phyloP scores from a whole-genome alignment of 2,888 invertebrate species.

The Venusia cambrica region DNA sequence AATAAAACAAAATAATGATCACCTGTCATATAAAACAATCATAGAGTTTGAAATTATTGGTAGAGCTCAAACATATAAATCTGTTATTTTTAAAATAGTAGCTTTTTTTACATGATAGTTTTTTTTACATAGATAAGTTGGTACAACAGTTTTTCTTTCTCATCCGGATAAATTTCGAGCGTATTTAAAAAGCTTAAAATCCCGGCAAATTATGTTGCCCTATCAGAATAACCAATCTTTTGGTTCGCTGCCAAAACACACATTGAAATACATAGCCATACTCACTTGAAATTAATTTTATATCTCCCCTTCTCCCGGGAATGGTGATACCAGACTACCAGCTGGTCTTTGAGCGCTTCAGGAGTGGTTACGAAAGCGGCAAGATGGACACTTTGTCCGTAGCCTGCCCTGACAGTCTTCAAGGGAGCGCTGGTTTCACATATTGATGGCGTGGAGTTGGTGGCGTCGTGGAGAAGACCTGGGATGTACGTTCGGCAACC shows the following conservation, averaged over 20 bases:
- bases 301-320: conserved; percentile 78
- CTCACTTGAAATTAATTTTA: conserved; percentile 79
- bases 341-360: conserved; percentile 69
- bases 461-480: conserved; percentile 81
- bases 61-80: too few relatives aligned
- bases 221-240: conserved; percentile 3
- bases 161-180: too few relatives aligned
- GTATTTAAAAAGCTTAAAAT: too few relatives aligned
- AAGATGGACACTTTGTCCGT: conserved; percentile 83
- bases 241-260: conserved; percentile 12
- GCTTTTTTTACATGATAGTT: too few relatives aligned
- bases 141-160: too few relatives aligned
- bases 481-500: conserved; percentile 81
- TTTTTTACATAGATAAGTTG: too few relatives aligned
- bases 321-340: conserved; percentile 76
- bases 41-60: conserved; percentile 4
- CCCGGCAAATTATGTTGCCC: conserved; percentile 1
- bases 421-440: conserved; percentile 80
- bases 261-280: conserved; percentile 19
- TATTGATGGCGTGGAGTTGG: conserved; percentile 80
- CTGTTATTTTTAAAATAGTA: too few relatives aligned
- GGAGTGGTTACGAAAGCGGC: conserved; percentile 78
- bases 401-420: conserved; percentile 80
- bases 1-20: conserved; percentile 15
- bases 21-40: conserved; percentile 2